phyloP scores from a whole-genome alignment of 2,888 invertebrate genomes.

The Pachliopta kotzebuea region DNA sequence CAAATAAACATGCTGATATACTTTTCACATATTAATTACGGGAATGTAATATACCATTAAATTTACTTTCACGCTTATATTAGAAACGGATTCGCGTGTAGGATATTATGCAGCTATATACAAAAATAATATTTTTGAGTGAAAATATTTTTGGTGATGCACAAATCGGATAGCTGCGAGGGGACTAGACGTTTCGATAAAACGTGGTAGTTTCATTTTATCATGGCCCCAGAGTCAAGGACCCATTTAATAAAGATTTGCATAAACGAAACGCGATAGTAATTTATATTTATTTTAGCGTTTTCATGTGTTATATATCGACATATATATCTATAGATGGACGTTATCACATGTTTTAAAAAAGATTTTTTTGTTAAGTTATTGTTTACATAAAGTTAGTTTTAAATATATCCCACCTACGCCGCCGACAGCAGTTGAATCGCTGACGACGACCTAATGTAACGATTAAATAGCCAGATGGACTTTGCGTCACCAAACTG shows the following conservation, averaged over 20 bases:
- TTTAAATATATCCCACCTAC: slow-evolving; percentile 63
- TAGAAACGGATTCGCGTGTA: slow-evolving; percentile 16
- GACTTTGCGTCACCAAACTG: slow-evolving; percentile 56
- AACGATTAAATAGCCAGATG: slow-evolving; percentile 49
- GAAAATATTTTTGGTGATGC: background rate
- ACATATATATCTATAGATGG: slow-evolving; percentile 4
- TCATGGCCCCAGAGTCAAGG: background rate
- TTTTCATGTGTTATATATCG: slow-evolving; percentile 4
- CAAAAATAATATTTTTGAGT: background rate
- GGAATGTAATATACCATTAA: slow-evolving; percentile 1
- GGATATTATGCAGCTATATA: background rate
- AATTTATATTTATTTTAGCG: slow-evolving; percentile 14
- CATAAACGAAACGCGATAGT: slow-evolving; percentile 6
- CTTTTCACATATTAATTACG: slow-evolving; percentile 6
- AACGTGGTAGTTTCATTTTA: slow-evolving; percentile 8
- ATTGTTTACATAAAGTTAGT: slow-evolving; percentile 32
- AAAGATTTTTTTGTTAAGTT: slow-evolving; percentile 31
- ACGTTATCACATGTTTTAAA: slow-evolving; percentile 23
- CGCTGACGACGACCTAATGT: slow-evolving; percentile 54
- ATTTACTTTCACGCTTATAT: slow-evolving; percentile 14
- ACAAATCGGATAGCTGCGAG: slow-evolving; percentile 7
- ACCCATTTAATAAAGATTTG: background rate
- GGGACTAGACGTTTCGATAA: background rate
- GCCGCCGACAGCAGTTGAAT: slow-evolving; percentile 45
- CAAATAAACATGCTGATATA: background rate